Evolutionary conservation across 2,113 vertebrate species (phyloP).

Genomic region (Myrmecobius fasciatus): DNA sequence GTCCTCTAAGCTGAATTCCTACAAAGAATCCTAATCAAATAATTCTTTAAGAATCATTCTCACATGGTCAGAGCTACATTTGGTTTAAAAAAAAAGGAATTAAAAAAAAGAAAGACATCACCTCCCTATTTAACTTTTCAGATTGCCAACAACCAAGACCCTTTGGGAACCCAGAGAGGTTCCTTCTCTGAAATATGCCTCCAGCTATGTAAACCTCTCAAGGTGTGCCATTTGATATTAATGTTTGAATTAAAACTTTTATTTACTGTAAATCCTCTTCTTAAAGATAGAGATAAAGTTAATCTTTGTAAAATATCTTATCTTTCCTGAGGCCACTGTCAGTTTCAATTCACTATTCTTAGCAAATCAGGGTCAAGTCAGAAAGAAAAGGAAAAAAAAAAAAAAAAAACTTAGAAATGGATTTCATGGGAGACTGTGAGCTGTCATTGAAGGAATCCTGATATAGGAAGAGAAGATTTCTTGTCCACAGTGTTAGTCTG

Average conservation of each 20-base stretch:
- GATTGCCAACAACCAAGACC: conserved; percentile 38
- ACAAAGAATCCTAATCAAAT: conserved; percentile 70
- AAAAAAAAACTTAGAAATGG: not conserved
- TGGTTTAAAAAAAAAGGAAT: not conserved
- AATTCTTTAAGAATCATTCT: conserved; percentile 52
- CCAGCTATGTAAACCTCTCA: conserved; percentile 44
- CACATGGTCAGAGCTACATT: conserved; percentile 45
- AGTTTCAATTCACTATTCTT: conserved; percentile 14
- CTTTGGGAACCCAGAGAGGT: not conserved
- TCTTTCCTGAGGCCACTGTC: not conserved
- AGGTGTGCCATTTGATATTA: conserved; percentile 56
- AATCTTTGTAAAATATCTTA: not conserved
- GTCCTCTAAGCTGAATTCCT: conserved; percentile 48
- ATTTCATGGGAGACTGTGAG: not conserved
- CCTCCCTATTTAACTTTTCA: conserved; percentile 59
- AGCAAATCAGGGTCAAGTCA: conserved; percentile 29
- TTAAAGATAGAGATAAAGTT: conserved; percentile 17
- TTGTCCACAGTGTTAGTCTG: not conserved
- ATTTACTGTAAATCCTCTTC: conserved; percentile 56
- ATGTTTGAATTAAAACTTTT: conserved; percentile 59
- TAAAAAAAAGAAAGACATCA: conserved; percentile 29
- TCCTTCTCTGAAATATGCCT: conserved; percentile 28
- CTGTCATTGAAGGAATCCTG: not conserved
- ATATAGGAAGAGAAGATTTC: not conserved
- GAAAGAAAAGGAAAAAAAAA: not conserved